These are phyloP conservation scores for Psophia crepitans DNA, from an alignment of 2,113 vertebrate genomes.

Conservation along the genomic window DNA sequence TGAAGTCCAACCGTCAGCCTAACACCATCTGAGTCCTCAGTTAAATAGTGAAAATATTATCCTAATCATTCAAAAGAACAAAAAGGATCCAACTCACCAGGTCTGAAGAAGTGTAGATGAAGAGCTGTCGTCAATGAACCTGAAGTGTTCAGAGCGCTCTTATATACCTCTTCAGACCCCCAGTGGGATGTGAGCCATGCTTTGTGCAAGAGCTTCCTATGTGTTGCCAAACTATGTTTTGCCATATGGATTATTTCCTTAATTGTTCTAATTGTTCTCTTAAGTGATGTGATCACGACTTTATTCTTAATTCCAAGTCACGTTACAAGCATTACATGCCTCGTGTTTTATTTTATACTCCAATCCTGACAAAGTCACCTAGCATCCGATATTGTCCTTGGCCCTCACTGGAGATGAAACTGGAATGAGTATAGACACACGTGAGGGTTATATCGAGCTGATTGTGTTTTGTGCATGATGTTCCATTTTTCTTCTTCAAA, in stretches of 20 bases:
- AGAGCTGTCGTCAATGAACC: background rate
- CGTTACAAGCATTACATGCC: background rate
- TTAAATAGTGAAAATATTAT: background rate
- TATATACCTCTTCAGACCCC: conserved; percentile 38
- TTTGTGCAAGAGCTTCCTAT: conserved; percentile 49
- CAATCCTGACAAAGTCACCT: background rate
- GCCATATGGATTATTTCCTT: background rate
- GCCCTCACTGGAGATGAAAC: background rate
- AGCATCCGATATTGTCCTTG: background rate
- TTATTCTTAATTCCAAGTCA: background rate
- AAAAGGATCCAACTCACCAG: background rate
- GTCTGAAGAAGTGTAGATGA: background rate
- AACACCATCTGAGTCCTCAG: no score
- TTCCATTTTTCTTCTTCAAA: background rate
- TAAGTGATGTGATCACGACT: background rate
- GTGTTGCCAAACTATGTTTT: background rate
- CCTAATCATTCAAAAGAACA: background rate
- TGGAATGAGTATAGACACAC: background rate
- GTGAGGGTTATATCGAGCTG: accelerated
- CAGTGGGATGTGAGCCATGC: background rate
- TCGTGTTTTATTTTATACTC: background rate
- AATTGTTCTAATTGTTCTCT: conserved; percentile 49
- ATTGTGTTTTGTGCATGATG: accelerated
- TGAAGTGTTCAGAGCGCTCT: background rate
- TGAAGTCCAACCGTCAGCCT: no score